Evolutionary conservation across 2,888 invertebrate genomes (phyloP).

Genomic region (Mesoligia furuncula): DNA sequence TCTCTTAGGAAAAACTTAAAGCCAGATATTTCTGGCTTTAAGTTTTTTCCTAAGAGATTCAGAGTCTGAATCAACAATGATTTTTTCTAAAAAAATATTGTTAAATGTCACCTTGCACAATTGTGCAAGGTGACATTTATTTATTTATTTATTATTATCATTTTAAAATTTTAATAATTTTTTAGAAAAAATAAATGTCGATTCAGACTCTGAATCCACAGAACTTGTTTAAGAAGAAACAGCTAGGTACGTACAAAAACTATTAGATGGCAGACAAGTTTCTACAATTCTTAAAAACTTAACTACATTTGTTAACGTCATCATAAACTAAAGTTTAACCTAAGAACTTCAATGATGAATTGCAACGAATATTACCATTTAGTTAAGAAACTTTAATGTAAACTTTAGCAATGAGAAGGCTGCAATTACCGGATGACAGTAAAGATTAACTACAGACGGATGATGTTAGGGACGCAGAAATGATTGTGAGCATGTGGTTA

Average conservation of each 20-base stretch:
- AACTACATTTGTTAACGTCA: slow-evolving; percentile 7
- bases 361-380: slow-evolving; percentile 24
- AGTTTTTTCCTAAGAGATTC: too few species aligned
- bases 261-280: neutral
- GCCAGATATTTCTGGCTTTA: too few species aligned
- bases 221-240: neutral
- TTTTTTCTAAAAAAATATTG: too few species aligned
- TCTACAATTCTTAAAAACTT: neutral
- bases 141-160: too few species aligned
- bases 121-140: neutral
- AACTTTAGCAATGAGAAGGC: slow-evolving; percentile 16
- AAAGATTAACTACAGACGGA: slow-evolving; percentile 24
- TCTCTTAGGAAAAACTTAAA: neutral
- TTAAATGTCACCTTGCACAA: too few species aligned
- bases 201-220: neutral
- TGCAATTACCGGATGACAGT: slow-evolving; percentile 41
- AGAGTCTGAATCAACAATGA: too few species aligned
- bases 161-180: too few species aligned
- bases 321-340: slow-evolving; percentile 6
- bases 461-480: slow-evolving; percentile 22
- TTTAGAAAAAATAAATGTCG: too few species aligned
- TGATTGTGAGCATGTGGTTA: slow-evolving; percentile 2
- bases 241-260: neutral
- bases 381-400: slow-evolving; percentile 32
- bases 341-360: slow-evolving; percentile 27